A percentile compares a stretch with the other conserved stretches of the same genome.
These are phyloP conservation scores for Cerastis rubricosa DNA, from an alignment of 2,888 invertebrate genomes.

Conservation along the genomic window DNA sequence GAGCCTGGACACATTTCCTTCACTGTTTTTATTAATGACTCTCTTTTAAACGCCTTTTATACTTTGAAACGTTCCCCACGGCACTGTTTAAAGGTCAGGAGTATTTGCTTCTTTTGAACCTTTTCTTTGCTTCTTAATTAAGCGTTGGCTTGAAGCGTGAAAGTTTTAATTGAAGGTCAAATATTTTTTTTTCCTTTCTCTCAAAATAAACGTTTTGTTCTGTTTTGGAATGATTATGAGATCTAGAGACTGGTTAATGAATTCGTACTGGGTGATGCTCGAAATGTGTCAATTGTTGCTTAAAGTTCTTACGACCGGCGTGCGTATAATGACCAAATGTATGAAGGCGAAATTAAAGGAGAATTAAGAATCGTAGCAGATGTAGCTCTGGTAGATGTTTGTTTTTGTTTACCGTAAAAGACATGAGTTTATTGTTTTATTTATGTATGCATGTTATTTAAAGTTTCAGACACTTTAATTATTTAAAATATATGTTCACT, in stretches of 20 bases:
- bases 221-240: constrained; percentile 19
- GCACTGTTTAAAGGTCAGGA: constrained; percentile 65
- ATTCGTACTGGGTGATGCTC: not conserved
- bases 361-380: not conserved
- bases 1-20: constrained; percentile 49
- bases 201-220: constrained; percentile 31
- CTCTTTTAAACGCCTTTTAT: constrained; percentile 68
- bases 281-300: not conserved
- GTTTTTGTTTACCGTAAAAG: not conserved
- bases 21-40: constrained; percentile 72
- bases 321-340: not conserved
- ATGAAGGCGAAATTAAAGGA: not conserved
- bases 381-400: not conserved
- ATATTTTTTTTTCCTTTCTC: constrained; percentile 40
- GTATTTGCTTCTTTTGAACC: constrained; percentile 64
- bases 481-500: not conserved
- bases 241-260: constrained; percentile 39
- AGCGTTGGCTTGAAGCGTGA: constrained; percentile 61
- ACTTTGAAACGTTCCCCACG: constrained; percentile 58
- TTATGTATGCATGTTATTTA: not conserved
- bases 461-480: not conserved
- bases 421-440: too few species aligned
- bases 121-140: constrained; percentile 68
- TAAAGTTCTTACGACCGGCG: not conserved
- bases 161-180: constrained; percentile 67